Base-by-base conservation (phyloP, 2,797 vertebrate genomes). In the Microctenopoma lineatum region DNA sequence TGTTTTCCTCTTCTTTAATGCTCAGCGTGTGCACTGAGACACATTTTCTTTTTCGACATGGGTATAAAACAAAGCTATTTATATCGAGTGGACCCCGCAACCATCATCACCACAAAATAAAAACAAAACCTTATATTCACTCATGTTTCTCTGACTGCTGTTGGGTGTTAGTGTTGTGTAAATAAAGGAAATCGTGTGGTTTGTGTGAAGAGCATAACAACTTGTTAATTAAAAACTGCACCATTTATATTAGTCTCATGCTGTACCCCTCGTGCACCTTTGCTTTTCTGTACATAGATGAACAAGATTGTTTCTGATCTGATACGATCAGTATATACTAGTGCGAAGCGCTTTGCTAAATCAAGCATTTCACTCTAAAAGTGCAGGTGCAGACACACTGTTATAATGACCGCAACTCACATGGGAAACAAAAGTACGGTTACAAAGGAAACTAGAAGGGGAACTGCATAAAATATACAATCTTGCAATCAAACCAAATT, bases 311-410 rank as follows among this genome's bases (percentile, higher is more conserved):
- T 5, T 0, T 16, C 7, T 8, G n/a, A n/a, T n/a, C n/a, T n/a
- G n/a, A n/a, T n/a, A n/a, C n/a, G 18, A 18, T 54, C 11, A 38
- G 9, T 27, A n/a, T 21, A 29, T 8, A 36, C 44, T 13, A 29
- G 21, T 54, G 12, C 21, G 11, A 54, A 2, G 58, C 32, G 44
- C 34, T 26, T 52, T 73, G 39, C 27, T 41, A 74, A 62, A 53
- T 64, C 15, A 27, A 25, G 26, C 73, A 36, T 70, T 11, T 64
- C 32, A 10, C 9, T 45, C 5, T 25, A 25, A 9, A 38, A 7
- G 18, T 52, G 25, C 78, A 82, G 75, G 56, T 82, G 76, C 61
- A 65, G 12, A 46, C 10, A 15, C 15, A 36, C 10, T 21, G 38
- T 32, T 36, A 46, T 57, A 65, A 52, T 50, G 1, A 59, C 5